Conservation (phyloP, 2,888 invertebrate genomes). For the Tortricodes alternella region DNA sequence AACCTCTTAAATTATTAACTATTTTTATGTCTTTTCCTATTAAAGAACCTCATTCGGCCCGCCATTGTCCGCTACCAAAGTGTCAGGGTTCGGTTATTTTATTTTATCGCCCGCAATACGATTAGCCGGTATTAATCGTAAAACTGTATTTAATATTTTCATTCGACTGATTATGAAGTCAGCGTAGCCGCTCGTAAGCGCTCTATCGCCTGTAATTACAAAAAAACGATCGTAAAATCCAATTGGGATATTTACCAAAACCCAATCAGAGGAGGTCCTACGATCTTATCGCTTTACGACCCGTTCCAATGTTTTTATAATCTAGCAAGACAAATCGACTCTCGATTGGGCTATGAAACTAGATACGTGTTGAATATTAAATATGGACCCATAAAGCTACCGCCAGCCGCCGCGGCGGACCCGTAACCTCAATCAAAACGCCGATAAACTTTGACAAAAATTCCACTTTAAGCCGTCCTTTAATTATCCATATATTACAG, state of each 20-base stretch:
- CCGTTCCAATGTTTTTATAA: conserved; percentile 68
- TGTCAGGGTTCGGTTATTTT: conserved; percentile 23
- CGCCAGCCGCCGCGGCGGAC: conserved; percentile 57
- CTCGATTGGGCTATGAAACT: conserved; percentile 57
- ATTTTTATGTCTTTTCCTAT: conserved; percentile 28
- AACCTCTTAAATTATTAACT: conserved; percentile 29
- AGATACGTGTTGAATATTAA: conserved; percentile 53
- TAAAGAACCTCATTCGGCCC: conserved; percentile 18
- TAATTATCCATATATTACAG: conserved; percentile 82
- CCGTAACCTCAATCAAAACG: conserved; percentile 81
- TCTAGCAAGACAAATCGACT: conserved; percentile 73
- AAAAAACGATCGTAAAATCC: conserved; percentile 30
- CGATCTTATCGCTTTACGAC: conserved; percentile 61
- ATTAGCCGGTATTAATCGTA: conserved; percentile 30
- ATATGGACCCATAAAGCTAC: conserved; percentile 73
- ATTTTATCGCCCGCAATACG: conserved; percentile 22
- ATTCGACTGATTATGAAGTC: conserved; percentile 30
- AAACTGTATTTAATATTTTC: conserved; percentile 31
- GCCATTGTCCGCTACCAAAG: conserved; percentile 27
- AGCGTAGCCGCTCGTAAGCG: conserved; percentile 12
- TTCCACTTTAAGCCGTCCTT: conserved; percentile 80
- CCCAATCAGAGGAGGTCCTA: conserved; percentile 66
- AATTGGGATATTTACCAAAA: conserved; percentile 42
- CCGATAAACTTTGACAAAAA: conserved; percentile 82
- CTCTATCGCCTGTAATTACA: conserved; percentile 30